phyloP scores from a whole-genome alignment of 2,888 invertebrate genomes.

The Brenthis ino region DNA sequence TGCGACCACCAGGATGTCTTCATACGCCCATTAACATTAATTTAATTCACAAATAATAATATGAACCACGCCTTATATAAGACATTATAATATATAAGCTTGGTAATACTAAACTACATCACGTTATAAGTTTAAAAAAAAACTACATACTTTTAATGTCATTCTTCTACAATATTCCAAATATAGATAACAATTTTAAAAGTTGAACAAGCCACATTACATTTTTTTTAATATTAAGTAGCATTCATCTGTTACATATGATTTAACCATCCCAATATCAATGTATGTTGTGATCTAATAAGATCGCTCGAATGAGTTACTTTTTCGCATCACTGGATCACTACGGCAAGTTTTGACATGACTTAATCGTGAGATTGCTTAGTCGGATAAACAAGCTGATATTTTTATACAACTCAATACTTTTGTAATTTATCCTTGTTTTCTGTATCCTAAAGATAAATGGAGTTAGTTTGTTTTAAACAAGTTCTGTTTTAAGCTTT shows the following conservation, averaged over 20 bases:
- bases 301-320: slow-evolving; percentile 42
- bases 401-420: slow-evolving; percentile 23
- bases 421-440: slow-evolving; percentile 10
- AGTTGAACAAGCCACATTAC: too few species aligned
- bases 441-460: neutral
- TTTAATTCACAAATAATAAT: neutral
- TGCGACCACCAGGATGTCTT: too few species aligned
- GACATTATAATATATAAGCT: too few species aligned
- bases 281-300: slow-evolving; percentile 38
- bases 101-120: too few species aligned
- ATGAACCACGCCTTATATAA: too few species aligned
- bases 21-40: neutral
- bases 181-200: too few species aligned
- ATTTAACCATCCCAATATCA: slow-evolving; percentile 24
- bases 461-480: neutral
- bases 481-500: neutral
- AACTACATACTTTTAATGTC: too few species aligned
- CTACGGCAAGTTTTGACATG: slow-evolving; percentile 37
- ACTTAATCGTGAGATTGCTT: slow-evolving; percentile 29
- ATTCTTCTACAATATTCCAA: too few species aligned
- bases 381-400: slow-evolving; percentile 21
- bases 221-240: too few species aligned
- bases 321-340: slow-evolving; percentile 35
- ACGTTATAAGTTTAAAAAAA: too few species aligned
- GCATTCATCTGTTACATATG: slow-evolving; percentile 6